These are phyloP conservation scores for Drosophila paranaensis DNA, from an alignment of 2,888 invertebrate species.

Conservation along the genomic window DNA sequence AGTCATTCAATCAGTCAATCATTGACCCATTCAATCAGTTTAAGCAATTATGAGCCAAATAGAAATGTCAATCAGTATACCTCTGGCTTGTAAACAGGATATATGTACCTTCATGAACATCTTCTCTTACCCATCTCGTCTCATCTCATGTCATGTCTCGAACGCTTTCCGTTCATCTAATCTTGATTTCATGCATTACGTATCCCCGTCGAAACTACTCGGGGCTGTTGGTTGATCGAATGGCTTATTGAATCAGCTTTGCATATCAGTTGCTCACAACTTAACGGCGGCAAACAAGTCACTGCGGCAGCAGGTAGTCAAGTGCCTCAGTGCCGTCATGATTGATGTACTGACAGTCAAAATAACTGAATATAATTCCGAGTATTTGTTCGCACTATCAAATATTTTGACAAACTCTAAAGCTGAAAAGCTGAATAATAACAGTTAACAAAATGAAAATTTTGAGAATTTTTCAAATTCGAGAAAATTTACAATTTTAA, in stretches of 20 bases:
- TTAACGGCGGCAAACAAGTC: slow-evolving; percentile 13
- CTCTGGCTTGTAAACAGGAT: background rate
- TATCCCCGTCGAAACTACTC: slow-evolving; percentile 25
- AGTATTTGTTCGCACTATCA: background rate
- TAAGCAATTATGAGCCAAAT: too few species aligned
- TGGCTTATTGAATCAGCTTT: slow-evolving; percentile 45
- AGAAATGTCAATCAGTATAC: background rate
- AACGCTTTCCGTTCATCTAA: background rate
- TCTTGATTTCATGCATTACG: slow-evolving; percentile 1
- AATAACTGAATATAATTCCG: background rate
- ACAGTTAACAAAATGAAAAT: background rate
- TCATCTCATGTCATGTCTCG: background rate
- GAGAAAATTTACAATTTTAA: background rate
- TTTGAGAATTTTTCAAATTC: background rate
- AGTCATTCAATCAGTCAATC: too few species aligned
- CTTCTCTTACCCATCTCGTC: background rate
- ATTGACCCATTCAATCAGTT: background rate
- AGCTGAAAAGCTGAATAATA: background rate
- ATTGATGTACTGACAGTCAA: slow-evolving; percentile 31
- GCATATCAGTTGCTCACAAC: slow-evolving; percentile 28
- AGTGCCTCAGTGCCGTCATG: slow-evolving; percentile 23
- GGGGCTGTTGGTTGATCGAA: slow-evolving; percentile 12
- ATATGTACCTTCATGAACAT: background rate
- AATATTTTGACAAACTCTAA: background rate
- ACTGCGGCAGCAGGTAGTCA: background rate